A percentile compares a stretch with the other conserved stretches of the same genome.
These are phyloP conservation scores for Steinernema scapterisci DNA, from an alignment of 2,888 invertebrate genomes.

Conservation along the genomic window DNA sequence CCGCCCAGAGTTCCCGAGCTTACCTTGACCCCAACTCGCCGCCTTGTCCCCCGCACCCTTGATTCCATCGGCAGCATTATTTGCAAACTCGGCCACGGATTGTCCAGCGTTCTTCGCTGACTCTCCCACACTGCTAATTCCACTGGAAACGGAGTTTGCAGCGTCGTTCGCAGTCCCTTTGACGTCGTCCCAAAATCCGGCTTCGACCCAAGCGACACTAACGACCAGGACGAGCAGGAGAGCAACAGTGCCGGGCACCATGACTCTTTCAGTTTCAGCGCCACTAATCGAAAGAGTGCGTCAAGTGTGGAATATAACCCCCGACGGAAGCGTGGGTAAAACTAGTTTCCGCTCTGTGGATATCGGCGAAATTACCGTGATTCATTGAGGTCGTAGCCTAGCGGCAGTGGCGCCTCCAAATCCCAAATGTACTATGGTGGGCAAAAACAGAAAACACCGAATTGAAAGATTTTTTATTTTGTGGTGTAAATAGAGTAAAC, in stretches of 20 bases:
- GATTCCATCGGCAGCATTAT: constrained; percentile 13
- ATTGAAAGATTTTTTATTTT: no score
- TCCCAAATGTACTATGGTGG: no score
- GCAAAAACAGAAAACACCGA: no score
- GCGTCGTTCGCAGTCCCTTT: background rate
- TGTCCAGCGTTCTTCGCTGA: constrained; percentile 3
- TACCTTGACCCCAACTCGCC: constrained; percentile 6
- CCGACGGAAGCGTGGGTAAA: background rate
- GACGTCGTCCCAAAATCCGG: constrained; percentile 25
- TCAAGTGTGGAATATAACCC: background rate
- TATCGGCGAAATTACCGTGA: background rate
- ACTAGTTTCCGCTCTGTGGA: background rate
- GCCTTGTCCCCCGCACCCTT: background rate
- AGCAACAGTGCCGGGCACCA: background rate
- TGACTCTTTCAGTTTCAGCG: background rate
- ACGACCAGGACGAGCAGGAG: background rate
- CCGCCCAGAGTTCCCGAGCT: no score
- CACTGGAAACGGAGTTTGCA: background rate
- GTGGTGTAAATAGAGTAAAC: no score
- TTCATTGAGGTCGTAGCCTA: background rate
- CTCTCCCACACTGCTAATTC: background rate
- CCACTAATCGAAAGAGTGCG: background rate
- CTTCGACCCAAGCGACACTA: background rate
- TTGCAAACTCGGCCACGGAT: background rate
- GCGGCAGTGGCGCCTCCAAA: no score